phyloP scores from a whole-genome alignment of 2,797 vertebrate species.

The Microcaecilia unicolor region DNA sequence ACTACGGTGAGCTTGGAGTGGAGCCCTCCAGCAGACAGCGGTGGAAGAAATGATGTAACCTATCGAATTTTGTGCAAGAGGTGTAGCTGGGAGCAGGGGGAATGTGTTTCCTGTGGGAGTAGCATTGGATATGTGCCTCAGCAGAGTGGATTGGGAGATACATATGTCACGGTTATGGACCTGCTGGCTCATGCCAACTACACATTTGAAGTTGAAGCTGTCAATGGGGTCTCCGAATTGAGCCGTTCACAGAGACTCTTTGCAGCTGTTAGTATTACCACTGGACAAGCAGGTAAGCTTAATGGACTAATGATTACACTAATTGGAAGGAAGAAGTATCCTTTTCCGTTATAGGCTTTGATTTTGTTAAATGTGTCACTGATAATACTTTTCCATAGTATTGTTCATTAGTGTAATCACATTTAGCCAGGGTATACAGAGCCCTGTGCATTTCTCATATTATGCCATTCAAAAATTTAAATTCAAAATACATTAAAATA shows the following conservation, averaged over 20 bases:
- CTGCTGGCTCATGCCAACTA: slow-evolving; percentile 96
- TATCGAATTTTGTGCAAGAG: slow-evolving; percentile 87
- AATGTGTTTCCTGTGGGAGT: slow-evolving; percentile 84
- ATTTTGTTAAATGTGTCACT: slow-evolving; percentile 11
- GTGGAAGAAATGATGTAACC: slow-evolving; percentile 87
- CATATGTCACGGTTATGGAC: slow-evolving; percentile 82
- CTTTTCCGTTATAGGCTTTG: slow-evolving; percentile 21
- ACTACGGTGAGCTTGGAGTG: slow-evolving; percentile 92
- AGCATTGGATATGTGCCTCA: slow-evolving; percentile 85
- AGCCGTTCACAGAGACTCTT: slow-evolving; percentile 94
- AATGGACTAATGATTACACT: background rate
- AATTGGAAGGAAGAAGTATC: background rate
- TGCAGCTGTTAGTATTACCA: slow-evolving; percentile 88
- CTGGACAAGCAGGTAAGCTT: slow-evolving; percentile 92
- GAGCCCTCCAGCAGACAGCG: slow-evolving; percentile 87
- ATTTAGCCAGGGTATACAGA: too few relatives aligned
- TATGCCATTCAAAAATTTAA: too few relatives aligned
- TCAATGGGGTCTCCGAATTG: slow-evolving; percentile 93
- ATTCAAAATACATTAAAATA: too few relatives aligned
- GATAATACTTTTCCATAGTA: slow-evolving; percentile 2
- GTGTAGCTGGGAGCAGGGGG: slow-evolving; percentile 93
- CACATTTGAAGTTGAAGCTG: slow-evolving; percentile 95
- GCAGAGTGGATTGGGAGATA: slow-evolving; percentile 87
- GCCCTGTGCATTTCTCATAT: too few relatives aligned
- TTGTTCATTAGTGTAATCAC: background rate